phyloP scores from a whole-genome alignment of 35 echinoderm and acorn worm genomes.

The Lytechinus pictus region DNA sequence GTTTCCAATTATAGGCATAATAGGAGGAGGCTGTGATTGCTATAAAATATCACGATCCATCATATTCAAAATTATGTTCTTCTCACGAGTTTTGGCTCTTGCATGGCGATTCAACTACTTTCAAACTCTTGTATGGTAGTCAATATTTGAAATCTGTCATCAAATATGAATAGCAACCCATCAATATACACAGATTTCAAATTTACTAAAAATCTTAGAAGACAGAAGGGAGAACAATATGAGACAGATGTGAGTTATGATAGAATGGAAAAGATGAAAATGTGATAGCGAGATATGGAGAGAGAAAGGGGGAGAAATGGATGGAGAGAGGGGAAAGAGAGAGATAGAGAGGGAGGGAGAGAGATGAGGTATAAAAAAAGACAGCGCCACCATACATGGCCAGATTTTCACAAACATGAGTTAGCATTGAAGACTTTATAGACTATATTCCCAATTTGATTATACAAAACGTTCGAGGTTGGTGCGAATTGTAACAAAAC shows the following conservation, averaged over 20 bases:
- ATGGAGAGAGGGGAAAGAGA: background rate
- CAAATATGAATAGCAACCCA: background rate
- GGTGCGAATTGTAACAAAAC: background rate
- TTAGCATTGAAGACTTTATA: too few species aligned
- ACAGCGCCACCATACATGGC: too few species aligned
- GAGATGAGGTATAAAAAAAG: background rate
- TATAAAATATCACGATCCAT: background rate
- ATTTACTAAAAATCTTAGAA: too few species aligned
- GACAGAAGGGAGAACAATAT: too few species aligned
- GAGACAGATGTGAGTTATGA: too few species aligned
- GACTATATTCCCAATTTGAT: too few species aligned
- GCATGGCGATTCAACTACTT: background rate
- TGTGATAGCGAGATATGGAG: too few species aligned
- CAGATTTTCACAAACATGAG: too few species aligned
- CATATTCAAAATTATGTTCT: background rate
- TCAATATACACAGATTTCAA: background rate
- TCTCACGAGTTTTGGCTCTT: background rate
- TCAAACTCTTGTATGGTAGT: background rate
- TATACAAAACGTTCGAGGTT: too few species aligned
- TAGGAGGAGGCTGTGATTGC: background rate
- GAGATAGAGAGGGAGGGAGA: background rate
- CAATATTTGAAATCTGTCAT: background rate
- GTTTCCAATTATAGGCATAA: background rate
- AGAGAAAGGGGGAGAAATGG: too few species aligned
- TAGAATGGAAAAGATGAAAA: too few species aligned